Evolutionary conservation across 2,113 vertebrate genomes (phyloP), one percentile per base, ranked within the genome.

Genomic region (Phylloscopus whistleri): DNA sequence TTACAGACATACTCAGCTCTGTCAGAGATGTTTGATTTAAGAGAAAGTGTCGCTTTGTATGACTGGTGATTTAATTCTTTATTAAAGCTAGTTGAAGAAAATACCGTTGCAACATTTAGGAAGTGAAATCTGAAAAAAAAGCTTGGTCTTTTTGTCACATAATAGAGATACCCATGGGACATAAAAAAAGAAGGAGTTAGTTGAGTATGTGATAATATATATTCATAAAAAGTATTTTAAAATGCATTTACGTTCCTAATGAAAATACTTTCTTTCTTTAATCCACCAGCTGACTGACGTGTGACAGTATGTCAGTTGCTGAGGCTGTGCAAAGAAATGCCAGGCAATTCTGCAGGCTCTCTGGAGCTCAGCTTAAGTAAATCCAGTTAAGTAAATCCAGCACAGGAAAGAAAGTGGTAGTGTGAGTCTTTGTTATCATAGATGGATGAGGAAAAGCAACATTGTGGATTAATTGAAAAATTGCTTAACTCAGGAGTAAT

Each of bases 301-400:
- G 55, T 96, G 93, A 95, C 87, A 79, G 52, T 51, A 44, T 89
- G 53, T 81, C 72, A 92, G 59, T 88, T 80, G 48, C 72, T 86
- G 68, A 74, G 33, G 31, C 83, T 70, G 58, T 52, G 56, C 64
- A 41, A 26, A 90, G 79, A 90, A 86, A 86, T 80, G 44, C 63
- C 76, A 75, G 59, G 75, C 82, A 88, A 21, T 92, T 92, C 63
- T 91, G 48, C 60, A 90, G 85, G 28, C 63, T 90, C 43, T 93
- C 35, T 87, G 46, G 59, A 79, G 35, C 82, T 91, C 68, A 64
- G 68, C 72, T 94, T 80, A 63, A 79, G 39, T 66, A 89, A 96
- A 94, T 93, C 81, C 94, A 82, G 76, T 96, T 96, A 94, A 90
- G 60, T 81, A 92, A 91, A 95, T 94, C 78, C 89, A 84, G 26